These are phyloP conservation scores for Scaptomyza parva DNA, from an alignment of 2,888 invertebrate genomes.

Conservation along the genomic window DNA sequence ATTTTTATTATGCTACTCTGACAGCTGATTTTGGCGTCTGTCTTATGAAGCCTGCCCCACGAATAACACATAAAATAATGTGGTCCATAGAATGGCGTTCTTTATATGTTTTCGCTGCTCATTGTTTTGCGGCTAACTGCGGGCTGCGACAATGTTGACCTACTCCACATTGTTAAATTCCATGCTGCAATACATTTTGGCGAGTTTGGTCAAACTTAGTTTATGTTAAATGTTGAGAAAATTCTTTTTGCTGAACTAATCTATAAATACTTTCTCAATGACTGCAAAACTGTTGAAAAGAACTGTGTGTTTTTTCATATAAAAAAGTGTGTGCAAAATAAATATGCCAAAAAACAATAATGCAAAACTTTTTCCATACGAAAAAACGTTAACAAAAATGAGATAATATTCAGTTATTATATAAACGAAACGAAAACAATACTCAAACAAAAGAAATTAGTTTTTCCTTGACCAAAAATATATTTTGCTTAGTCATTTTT, in stretches of 20 bases:
- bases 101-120: constrained; percentile 13
- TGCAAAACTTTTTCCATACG: not conserved
- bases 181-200: constrained; percentile 30
- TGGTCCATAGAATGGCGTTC: constrained; percentile 28
- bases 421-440: not conserved
- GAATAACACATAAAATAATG: constrained; percentile 23
- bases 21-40: constrained; percentile 69
- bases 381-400: not conserved
- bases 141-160: constrained; percentile 27
- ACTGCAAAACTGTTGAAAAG: not conserved
- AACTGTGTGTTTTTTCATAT: not conserved
- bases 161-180: constrained; percentile 20
- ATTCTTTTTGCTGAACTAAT: not conserved
- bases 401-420: too few relatives aligned
- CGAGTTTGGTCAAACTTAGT: constrained; percentile 24
- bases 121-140: constrained; percentile 9
- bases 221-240: not conserved
- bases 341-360: not conserved
- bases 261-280: not conserved
- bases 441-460: not conserved
- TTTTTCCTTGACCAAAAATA: not conserved
- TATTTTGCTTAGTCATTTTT: not conserved
- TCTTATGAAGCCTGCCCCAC: constrained; percentile 20
- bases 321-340: not conserved
- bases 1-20: constrained; percentile 73